These are phyloP conservation scores for Diogma glabrata DNA, from an alignment of 2,888 invertebrate genomes.

Conservation along the genomic window DNA sequence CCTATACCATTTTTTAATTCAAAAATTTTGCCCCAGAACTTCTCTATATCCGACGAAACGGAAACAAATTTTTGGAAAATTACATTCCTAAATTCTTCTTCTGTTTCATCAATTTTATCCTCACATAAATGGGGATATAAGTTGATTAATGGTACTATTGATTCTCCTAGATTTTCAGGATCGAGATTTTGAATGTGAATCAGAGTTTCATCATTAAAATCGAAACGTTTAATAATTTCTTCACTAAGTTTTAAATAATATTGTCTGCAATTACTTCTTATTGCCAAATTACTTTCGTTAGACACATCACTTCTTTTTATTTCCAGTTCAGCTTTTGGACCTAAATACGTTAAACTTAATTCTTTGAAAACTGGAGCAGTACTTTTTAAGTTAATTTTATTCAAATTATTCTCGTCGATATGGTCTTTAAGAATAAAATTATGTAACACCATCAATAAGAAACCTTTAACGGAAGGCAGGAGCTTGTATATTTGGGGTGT, in stretches of 20 bases:
- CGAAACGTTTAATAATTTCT: too few relatives aligned
- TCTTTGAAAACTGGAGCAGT: neutral
- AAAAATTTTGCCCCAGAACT: neutral
- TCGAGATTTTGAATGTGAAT: neutral
- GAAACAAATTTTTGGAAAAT: neutral
- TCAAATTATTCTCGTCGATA: too few relatives aligned
- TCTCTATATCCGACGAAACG: neutral
- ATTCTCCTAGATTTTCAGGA: neutral
- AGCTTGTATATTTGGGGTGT: neutral
- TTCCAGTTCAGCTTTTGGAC: neutral
- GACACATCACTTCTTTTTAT: neutral
- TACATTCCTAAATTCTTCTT: neutral
- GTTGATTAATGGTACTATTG: neutral
- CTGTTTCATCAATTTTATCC: neutral
- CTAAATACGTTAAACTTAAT: neutral
- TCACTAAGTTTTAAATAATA: too few relatives aligned
- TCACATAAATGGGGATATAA: neutral
- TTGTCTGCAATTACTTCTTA: neutral
- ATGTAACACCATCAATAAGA: neutral
- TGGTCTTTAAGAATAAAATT: neutral
- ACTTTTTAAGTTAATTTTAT: neutral
- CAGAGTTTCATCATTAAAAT: too few relatives aligned
- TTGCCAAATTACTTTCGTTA: too few relatives aligned
- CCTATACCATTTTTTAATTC: neutral
- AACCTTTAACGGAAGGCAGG: neutral